These are phyloP conservation scores for Coenonympha arcania DNA, from an alignment of 2,888 invertebrate species.

Conservation along the genomic window DNA sequence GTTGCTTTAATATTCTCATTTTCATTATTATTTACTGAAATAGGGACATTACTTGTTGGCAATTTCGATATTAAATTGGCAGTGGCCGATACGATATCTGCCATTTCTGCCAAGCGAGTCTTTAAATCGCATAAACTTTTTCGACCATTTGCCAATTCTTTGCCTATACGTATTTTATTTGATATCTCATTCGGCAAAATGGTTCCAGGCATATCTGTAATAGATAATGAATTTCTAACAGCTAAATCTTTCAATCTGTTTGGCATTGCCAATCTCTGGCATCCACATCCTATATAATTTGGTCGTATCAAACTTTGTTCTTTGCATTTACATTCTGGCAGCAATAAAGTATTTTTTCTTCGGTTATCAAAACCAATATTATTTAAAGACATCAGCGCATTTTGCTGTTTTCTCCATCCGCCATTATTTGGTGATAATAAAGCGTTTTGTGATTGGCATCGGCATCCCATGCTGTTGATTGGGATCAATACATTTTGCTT, in stretches of 20 bases:
- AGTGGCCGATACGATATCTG: constrained; percentile 13
- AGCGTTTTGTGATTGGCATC: neutral
- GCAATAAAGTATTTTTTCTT: neutral
- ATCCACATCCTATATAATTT: neutral
- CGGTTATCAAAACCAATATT: neutral
- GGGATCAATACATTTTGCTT: neutral
- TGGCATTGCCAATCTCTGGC: no score
- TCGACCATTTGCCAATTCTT: neutral
- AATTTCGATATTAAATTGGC: constrained; percentile 14
- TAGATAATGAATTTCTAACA: neutral
- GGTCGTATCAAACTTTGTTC: neutral
- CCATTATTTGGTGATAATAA: neutral
- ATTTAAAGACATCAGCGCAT: neutral
- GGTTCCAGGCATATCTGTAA: constrained; percentile 1
- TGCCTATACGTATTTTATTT: neutral
- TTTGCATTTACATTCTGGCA: neutral
- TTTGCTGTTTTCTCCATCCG: neutral
- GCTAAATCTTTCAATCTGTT: neutral
- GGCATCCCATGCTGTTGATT: neutral
- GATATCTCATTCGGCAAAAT: neutral
- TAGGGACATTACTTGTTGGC: neutral
- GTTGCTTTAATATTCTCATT: neutral
- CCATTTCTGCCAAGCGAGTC: constrained; percentile 11
- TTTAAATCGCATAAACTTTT: constrained; percentile 8
- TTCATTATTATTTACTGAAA: neutral